Base-by-base conservation (phyloP, 1,140 invertebrate genomes). In the Drosophila lacteicornis region DNA sequence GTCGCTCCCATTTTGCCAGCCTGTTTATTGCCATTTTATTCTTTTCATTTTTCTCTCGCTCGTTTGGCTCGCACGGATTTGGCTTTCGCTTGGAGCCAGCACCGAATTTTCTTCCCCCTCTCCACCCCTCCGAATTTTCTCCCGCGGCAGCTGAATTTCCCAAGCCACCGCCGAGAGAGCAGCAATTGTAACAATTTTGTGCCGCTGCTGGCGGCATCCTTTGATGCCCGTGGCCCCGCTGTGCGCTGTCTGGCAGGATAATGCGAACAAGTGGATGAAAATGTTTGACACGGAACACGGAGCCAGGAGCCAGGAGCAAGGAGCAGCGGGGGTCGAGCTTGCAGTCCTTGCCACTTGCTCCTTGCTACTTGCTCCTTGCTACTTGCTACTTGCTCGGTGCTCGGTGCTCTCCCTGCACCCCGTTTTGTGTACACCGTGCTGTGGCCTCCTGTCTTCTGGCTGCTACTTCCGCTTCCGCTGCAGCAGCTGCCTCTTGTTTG, bases 221-320 rank as follows among this genome's bases (percentile, higher is more conserved):
- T 88, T 88, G 80, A 88, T 69, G 80, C 61, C 43, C 58, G 19
- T 57, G 63, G 46, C 79, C 79, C 67, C 61, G 79, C 83, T 87
- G 83, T 77, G 82, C 75, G 51, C 68, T 73, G 73, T 74, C 56
- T 59, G 62, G 62, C 63, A 79, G 82, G 68, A 88, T 83, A 81
- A 84, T 88, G 80, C 81, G 81, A 75, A 88, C 84, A 88, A 88
- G 85, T 88, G 84, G 85, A 88, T 88, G 80, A 88, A 84, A 88
- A 88, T 88, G 80, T 88, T 90, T 90, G 84, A 88, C 84, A 88
- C 85, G 84, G 73, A 77, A 75, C 57, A 46, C 51, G 53, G 36
- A 73, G 61, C 51, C 0, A 15, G 38, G 12, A 42, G 40, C 40
- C 1, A 36, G 33, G 33, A 22, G 19, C 43, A n/a, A 51, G 47